Base-by-base conservation (phyloP, 2,888 invertebrate genomes). In the Branchinecta sandiegonensis region DNA sequence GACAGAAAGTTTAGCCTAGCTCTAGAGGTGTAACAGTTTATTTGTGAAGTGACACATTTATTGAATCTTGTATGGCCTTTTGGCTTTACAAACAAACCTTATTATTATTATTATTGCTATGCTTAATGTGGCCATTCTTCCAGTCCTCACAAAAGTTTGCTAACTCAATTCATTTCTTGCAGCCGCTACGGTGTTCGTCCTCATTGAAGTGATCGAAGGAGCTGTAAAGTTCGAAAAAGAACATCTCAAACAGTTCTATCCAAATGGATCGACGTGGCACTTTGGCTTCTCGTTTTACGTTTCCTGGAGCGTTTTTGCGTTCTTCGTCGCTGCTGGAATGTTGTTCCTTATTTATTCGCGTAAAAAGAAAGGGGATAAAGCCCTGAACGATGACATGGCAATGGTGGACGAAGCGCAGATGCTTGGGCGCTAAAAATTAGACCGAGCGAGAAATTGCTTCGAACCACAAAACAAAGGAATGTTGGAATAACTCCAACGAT, bases 321-420 rank as follows among this genome's bases (percentile, higher is more conserved):
- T 85, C 67, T 88, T 88, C 76, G 75, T 87, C 11, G 76, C 83
- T 63, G 83, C 88, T 12, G 87, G 87, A 1, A 79, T 84, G 11
- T 82, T 86, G 67, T 92, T 91, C 77, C 83, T 91, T 73, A 82
- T 89, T 79, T 89, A 86, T 76, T 90, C 90, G 0, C 84, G 87
- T 70, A 92, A 92, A 77, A 85, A 88, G 77, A 92, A 92, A 81
- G 87, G 90, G 1, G 85, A 86, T 72, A 87, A 88, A 74, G 89
- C 89, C 1, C 87, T 87, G 7, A 86, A 84, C n/a, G 88, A 88
- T 72, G 88, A 90, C 75, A 80, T 89, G 63, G 90, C 87, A 1
- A 86, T 88, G 85, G 90, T 88, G 8, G 90, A 92, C 74, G 90
- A 90, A 74, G 89, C 90, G 0, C 87, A 88, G 64, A 88, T 88